Base-by-base conservation (phyloP, 1,140 invertebrate genomes). In the Euschistus heros region DNA sequence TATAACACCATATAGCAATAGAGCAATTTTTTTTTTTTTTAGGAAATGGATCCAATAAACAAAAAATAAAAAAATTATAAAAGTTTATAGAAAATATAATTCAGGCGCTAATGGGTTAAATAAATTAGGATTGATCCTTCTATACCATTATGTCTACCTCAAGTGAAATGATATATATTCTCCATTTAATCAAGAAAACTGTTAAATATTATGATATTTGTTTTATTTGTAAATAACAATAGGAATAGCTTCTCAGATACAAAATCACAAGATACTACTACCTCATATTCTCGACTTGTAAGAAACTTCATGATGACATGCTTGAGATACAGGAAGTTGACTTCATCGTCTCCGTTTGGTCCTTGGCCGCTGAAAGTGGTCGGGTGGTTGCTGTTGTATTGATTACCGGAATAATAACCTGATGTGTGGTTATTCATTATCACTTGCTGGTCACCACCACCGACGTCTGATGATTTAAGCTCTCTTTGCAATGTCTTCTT, bases 291-390 rank as follows among this genome's bases (percentile, higher is more conserved):
- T 70, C 88, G 80, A 72, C 91, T 91, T 0, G 92, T 91, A 69
- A 95, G 79, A 76, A 95, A 94, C 74, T 94, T 93, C 7, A 96
- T 85, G 62, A 96, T 84, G 66, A 95, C 92, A 76, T 95, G 91
- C 73, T 94, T 94, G 62, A 95, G 79, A 76, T 95, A 94, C 73
- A 88, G 86, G 71, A 88, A 84, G 76, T 91, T 92, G 47, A 92
- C 85, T 70, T 91, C 87, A 5, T 86, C 82, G 54, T 86, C 84
- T 50, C 71, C 73, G 10, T 72, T 69, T 47, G 68, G 73, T 20
- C 66, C 71, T 26, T 26, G 63, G 4, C 18, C n/a, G 6, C 24
- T 26, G 18, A 26, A 46, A 8, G 62, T 10, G 14, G 55, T 7
- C 14, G 62, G 54, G 15, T 22, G 24, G 7, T 44, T 20, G 14